Evolutionary conservation across 2,113 vertebrate species (phyloP), one percentile per base, ranked within the genome.

Genomic region (Bos javanicus): DNA sequence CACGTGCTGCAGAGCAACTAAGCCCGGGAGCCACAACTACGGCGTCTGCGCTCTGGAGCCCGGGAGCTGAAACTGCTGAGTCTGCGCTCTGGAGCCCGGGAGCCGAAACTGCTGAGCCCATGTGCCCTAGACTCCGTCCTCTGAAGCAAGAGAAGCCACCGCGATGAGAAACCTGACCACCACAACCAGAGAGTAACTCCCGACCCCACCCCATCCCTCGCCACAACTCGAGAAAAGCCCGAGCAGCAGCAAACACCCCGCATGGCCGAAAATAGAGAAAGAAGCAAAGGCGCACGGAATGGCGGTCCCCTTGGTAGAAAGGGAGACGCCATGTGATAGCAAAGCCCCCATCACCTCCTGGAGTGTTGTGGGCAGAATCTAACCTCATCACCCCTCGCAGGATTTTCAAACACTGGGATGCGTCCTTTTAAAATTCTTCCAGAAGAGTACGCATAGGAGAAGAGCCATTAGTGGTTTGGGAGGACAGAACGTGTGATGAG

Each of bases 251-350:
- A 26, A 33, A 76, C 36, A 43, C 71, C 39, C 12, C 13, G 12
- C 23, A 43, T 0, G 0, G 71, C 71, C 12, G 3, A 7, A 43
- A 76, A 43, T 0, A 43, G 39, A 76, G 71, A 43, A 3, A 25
- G 9, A 19, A 71, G 10, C n/a, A 2, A 14, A 43, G 23, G 39
- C 2, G 39, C 3, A 0, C 3, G 1, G 21, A 3, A 2, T 0
- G 25, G 62, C 1, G 7, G 39, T 2, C 36, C 1, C 11, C 1
- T 11, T 7, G 21, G 14, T 7, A 3, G 16, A 30, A 12, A 16
- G 19, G 60, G 36, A 43, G 25, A 23, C 16, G 3, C 0, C 3
- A 0, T 4, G 9, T 0, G 36, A 43, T 2, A 9, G 28, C 3
- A 17, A 46, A 25, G 17, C 6, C 17, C 6, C 10, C 23, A 1